These are phyloP conservation scores for Atta texana DNA, from an alignment of 1,140 invertebrate species.

Conservation along the genomic window DNA sequence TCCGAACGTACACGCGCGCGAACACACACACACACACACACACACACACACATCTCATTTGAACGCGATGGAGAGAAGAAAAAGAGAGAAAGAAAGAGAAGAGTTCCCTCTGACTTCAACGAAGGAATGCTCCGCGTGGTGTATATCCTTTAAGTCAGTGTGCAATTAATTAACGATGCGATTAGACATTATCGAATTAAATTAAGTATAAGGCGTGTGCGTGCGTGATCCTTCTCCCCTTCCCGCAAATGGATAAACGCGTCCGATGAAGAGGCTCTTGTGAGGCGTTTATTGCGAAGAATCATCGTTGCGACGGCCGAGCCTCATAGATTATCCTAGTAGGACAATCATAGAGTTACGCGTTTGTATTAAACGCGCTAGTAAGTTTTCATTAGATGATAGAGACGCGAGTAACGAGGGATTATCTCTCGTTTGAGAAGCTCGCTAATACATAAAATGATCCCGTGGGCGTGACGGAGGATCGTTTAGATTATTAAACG, in stretches of 20 bases:
- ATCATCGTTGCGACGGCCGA: neutral
- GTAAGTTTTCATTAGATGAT: conserved; percentile 55
- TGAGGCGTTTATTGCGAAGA: neutral
- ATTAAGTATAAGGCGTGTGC: conserved; percentile 65
- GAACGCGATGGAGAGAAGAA: neutral
- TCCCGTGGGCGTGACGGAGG: conserved; percentile 3
- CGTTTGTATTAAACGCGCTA: conserved; percentile 55
- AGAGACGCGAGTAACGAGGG: conserved; percentile 27
- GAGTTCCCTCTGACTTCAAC: conserved; percentile 60
- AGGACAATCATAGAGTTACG: conserved; percentile 74
- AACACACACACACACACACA: no score
- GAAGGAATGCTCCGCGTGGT: conserved; percentile 60
- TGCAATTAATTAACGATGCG: conserved; percentile 74
- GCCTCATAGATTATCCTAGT: conserved; percentile 62
- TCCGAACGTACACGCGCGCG: neutral
- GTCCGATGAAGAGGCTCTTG: neutral
- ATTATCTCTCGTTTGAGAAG: conserved; percentile 4
- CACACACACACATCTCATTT: conserved; percentile 12
- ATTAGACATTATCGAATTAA: conserved; percentile 74
- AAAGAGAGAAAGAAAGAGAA: neutral
- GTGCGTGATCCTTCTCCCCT: conserved; percentile 58
- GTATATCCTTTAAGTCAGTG: conserved; percentile 64
- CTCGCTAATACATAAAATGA: conserved; percentile 3
- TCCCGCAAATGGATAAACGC: conserved; percentile 55
- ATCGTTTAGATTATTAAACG: conserved; percentile 29